A percentile compares a stretch with the other conserved stretches of the same genome.
Evolutionary conservation across 2,888 invertebrate species (phyloP).

Genomic region (Drosophila yooni): DNA sequence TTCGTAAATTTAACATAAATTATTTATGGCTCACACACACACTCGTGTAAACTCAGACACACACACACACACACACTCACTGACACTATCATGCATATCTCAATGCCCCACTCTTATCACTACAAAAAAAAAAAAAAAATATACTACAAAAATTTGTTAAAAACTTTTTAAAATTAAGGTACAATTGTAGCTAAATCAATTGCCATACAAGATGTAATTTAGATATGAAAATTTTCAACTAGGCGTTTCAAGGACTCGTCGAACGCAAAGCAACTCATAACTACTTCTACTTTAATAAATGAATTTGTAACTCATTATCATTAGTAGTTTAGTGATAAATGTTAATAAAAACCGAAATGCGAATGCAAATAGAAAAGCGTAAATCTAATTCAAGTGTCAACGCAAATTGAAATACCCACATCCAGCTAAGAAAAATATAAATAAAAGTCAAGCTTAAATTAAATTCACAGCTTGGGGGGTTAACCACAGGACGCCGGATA

Average conservation of each 20-base stretch:
- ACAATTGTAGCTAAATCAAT: slow-evolving; percentile 70
- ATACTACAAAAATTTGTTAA: slow-evolving; percentile 52
- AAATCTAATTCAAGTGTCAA: slow-evolving; percentile 31
- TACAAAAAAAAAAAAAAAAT: slow-evolving; percentile 14
- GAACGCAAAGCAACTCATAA: slow-evolving; percentile 32
- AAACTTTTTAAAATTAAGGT: slow-evolving; percentile 67
- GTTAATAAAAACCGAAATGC: slow-evolving; percentile 62
- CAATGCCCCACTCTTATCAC: slow-evolving; percentile 50
- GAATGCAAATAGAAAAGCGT: slow-evolving; percentile 31
- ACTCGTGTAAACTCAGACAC: slow-evolving; percentile 3
- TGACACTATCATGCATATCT: slow-evolving; percentile 66
- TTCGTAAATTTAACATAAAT: slow-evolving; percentile 54
- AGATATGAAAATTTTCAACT: slow-evolving; percentile 67
- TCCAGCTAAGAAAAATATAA: background rate
- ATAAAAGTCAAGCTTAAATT: slow-evolving; percentile 4
- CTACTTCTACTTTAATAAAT: slow-evolving; percentile 61
- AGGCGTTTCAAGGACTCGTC: slow-evolving; percentile 12
- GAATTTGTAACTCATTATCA: slow-evolving; percentile 78
- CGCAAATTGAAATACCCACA: slow-evolving; percentile 20
- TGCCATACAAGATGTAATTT: slow-evolving; percentile 40
- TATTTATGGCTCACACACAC: slow-evolving; percentile 25
- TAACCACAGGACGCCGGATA: slow-evolving; percentile 29
- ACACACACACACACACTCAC: slow-evolving; percentile 6
- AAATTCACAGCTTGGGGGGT: slow-evolving; percentile 29
- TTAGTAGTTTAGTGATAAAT: slow-evolving; percentile 80